A percentile compares a stretch with the other conserved stretches of the same genome.
phyloP scores from a whole-genome alignment of 2,888 invertebrate species.

The Thecophora atra region DNA sequence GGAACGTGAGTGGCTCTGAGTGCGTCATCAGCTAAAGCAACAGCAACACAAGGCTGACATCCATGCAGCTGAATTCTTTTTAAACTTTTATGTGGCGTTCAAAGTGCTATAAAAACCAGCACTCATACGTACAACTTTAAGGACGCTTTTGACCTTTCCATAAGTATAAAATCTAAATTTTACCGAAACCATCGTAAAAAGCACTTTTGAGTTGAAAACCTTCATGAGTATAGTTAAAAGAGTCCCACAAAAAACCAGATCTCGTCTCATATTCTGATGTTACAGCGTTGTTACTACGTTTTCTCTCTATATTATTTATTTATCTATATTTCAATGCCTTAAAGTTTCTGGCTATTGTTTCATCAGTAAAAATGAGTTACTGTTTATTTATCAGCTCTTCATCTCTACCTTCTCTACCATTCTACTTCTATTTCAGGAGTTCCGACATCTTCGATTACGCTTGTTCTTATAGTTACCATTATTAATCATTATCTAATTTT shows the following conservation, averaged over 20 bases:
- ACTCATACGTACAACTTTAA: too few relatives aligned
- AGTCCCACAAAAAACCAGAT: neutral
- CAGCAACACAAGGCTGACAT: too few relatives aligned
- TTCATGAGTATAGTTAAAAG: too few relatives aligned
- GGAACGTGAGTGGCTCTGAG: too few relatives aligned
- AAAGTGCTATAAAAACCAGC: too few relatives aligned
- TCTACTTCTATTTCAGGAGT: neutral
- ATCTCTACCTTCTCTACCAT: neutral
- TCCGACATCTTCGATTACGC: neutral
- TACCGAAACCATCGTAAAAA: too few relatives aligned
- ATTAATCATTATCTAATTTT: constrained; percentile 52
- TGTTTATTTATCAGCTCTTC: neutral
- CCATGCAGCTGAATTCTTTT: too few relatives aligned
- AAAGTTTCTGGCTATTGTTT: neutral
- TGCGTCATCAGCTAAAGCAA: too few relatives aligned
- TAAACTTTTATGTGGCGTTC: too few relatives aligned
- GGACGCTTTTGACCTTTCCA: too few relatives aligned
- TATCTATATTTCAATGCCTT: neutral
- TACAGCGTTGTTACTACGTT: neutral
- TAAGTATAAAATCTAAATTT: too few relatives aligned
- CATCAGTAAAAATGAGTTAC: neutral
- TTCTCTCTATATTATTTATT: neutral
- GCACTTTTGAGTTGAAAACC: too few relatives aligned
- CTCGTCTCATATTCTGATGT: neutral
- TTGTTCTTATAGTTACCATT: constrained; percentile 18